A percentile compares a stretch with the other conserved stretches of the same genome.
Conservation (phyloP, 2,797 vertebrate genomes). For the Sternotherus odoratus region DNA sequence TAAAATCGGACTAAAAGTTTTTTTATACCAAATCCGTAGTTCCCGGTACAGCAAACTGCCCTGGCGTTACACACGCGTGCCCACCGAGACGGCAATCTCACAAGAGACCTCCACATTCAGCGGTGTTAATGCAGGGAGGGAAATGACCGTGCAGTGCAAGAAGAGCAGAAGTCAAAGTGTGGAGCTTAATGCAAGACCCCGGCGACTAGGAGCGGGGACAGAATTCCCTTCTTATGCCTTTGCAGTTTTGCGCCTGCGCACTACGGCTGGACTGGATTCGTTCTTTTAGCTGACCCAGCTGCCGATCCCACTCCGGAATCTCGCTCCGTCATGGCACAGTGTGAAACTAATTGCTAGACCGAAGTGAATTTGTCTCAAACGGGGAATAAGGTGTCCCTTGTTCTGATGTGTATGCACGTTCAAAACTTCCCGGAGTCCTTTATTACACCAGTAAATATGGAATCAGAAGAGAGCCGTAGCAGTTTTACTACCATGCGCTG, state of each 20-base stretch:
- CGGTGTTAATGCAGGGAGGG: neutral
- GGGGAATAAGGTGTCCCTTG: neutral
- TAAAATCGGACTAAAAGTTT: slow-evolving; percentile 41
- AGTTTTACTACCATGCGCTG: neutral
- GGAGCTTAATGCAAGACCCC: neutral
- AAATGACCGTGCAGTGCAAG: neutral
- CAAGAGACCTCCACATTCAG: neutral
- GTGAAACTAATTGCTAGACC: neutral
- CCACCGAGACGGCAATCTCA: neutral
- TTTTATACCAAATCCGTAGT: neutral
- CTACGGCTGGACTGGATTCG: neutral
- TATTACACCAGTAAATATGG: neutral
- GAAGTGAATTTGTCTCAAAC: neutral
- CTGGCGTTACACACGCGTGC: neutral
- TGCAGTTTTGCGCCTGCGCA: neutral
- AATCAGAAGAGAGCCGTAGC: neutral
- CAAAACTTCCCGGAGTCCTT: neutral
- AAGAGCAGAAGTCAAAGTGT: neutral
- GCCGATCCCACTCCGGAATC: neutral
- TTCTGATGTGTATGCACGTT: neutral
- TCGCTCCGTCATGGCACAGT: neutral
- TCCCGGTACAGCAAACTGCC: neutral
- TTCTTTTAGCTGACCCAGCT: neutral
- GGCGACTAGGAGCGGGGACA: neutral
- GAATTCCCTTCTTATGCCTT: neutral